phyloP scores from a whole-genome alignment of 2,113 vertebrate species.

The Clinocottus analis region DNA sequence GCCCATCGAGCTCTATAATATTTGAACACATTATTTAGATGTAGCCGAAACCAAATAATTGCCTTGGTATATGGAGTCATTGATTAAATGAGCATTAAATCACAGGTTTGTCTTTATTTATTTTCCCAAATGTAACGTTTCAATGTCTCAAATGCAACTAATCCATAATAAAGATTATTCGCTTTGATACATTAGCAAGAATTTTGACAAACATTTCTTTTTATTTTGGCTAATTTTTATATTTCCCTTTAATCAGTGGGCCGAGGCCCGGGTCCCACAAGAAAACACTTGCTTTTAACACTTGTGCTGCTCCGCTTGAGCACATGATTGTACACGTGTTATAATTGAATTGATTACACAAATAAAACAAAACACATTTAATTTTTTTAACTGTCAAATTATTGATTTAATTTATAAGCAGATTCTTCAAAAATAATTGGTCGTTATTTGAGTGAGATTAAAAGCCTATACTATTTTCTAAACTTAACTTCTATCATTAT shows the following conservation, averaged over 20 bases:
- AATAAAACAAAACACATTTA: background rate
- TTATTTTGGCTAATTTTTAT: background rate
- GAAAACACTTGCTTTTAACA: background rate
- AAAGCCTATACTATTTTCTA: background rate
- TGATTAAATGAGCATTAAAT: background rate
- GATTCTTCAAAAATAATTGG: background rate
- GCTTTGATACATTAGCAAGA: background rate
- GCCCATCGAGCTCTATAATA: background rate
- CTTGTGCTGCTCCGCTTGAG: too few relatives aligned
- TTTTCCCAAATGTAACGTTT: background rate
- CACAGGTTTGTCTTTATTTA: background rate
- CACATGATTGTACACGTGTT: background rate
- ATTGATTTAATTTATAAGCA: background rate
- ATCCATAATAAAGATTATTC: background rate
- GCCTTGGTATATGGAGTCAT: background rate
- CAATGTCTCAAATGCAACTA: background rate
- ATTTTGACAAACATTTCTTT: too few relatives aligned
- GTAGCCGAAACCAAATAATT: background rate
- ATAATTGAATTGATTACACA: background rate
- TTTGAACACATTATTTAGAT: background rate
- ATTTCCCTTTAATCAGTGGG: background rate
- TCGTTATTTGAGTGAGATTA: background rate
- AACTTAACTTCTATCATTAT: background rate
- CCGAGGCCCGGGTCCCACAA: background rate
- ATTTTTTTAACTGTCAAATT: background rate